Evolutionary conservation across 1,140 invertebrate genomes (phyloP).

Genomic region (Oryctes rhinoceros): DNA sequence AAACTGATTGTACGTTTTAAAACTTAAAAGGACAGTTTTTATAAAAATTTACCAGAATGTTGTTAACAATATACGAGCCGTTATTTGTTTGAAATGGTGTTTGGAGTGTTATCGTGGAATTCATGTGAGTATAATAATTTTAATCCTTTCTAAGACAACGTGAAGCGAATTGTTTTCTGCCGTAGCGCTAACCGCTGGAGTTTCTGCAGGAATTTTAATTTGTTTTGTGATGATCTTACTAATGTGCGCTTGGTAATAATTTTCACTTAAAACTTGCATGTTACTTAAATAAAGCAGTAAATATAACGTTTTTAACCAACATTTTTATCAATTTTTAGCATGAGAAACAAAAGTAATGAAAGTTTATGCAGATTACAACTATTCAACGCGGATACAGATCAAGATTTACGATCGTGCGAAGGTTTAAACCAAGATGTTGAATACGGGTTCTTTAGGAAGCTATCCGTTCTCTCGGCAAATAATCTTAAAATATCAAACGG

Average conservation of each 20-base stretch:
- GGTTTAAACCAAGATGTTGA: background rate
- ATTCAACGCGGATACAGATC: background rate
- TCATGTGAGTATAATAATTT: background rate
- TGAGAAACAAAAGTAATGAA: background rate
- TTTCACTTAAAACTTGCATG: background rate
- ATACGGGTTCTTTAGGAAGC: background rate
- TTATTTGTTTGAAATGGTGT: background rate
- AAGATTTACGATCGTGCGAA: background rate
- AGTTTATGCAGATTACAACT: background rate
- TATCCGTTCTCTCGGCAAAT: background rate
- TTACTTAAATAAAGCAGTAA: background rate
- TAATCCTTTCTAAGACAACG: background rate
- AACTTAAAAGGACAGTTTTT: too few relatives aligned
- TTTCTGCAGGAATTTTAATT: conserved; percentile 6
- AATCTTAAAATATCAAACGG: background rate
- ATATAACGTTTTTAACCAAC: background rate
- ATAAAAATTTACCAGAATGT: too few relatives aligned
- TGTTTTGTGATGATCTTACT: background rate
- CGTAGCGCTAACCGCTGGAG: background rate
- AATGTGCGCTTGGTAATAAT: conserved; percentile 11
- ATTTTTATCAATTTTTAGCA: background rate
- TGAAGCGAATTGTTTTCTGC: background rate
- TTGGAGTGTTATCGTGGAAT: background rate
- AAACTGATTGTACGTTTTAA: too few relatives aligned
- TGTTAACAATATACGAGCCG: too few relatives aligned